Conservation (phyloP, 2,113 vertebrate genomes). For the Egretta garzetta region DNA sequence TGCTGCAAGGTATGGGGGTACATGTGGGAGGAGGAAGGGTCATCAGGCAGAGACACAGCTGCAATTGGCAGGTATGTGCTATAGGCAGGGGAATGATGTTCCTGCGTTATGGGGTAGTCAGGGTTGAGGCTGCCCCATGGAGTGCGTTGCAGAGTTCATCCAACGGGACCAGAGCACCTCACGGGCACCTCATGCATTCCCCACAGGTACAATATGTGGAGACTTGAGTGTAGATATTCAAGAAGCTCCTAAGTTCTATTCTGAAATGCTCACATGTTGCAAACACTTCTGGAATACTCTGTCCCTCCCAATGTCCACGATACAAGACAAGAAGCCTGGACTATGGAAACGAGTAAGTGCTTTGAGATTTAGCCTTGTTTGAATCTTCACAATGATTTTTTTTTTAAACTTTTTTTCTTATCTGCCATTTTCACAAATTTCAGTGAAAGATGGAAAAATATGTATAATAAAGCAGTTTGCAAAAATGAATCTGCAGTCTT, state of each 20-base stretch:
- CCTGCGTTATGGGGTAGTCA: too few species aligned
- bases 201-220: neutral
- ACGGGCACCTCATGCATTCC: neutral
- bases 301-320: neutral
- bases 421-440: neutral
- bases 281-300: neutral
- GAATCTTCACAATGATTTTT: neutral
- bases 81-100: neutral
- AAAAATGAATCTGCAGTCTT: neutral
- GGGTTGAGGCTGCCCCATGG: neutral
- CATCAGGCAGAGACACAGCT: neutral
- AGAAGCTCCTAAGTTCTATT: neutral
- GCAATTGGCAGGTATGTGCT: neutral
- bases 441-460: neutral
- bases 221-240: fast-evolving
- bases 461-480: neutral
- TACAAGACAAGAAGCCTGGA: neutral
- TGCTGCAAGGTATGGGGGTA: neutral
- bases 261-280: neutral
- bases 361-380: neutral
- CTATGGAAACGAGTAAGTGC: fast-evolving
- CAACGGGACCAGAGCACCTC: neutral
- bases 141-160: neutral
- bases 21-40: fast-evolving
- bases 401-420: neutral